A percentile compares a stretch with the other conserved stretches of the same genome.
phyloP scores from a whole-genome alignment of 2,113 vertebrate species.

The Harpagus bidentatus region DNA sequence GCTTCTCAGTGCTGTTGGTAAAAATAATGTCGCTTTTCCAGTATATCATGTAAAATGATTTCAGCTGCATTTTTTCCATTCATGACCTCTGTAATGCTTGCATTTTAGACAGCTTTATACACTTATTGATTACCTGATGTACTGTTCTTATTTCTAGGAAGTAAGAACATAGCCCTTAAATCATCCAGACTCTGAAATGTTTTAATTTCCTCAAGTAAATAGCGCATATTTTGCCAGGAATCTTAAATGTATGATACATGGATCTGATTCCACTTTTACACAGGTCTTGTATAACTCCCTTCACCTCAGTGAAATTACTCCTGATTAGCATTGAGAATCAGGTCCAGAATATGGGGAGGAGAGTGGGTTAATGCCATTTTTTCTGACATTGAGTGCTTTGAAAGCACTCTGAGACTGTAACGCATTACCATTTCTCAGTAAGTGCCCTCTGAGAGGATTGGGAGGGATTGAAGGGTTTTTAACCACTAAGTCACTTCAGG shows the following conservation, averaged over 20 bases:
- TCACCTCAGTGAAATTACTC: slow-evolving; percentile 13
- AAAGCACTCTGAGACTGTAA: slow-evolving; percentile 38
- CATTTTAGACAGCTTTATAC: slow-evolving; percentile 46
- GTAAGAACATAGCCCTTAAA: slow-evolving; percentile 34
- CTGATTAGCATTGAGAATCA: slow-evolving; percentile 11
- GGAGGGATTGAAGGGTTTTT: slow-evolving; percentile 14
- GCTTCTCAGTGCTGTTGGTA: slow-evolving; percentile 8
- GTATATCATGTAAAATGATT: slow-evolving; percentile 35
- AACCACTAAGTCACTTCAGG: neutral
- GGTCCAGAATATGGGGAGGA: neutral
- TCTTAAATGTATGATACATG: neutral
- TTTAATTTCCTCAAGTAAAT: slow-evolving; percentile 61
- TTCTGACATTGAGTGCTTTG: slow-evolving; percentile 36
- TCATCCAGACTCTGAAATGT: slow-evolving; percentile 28
- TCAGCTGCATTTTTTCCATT: slow-evolving; percentile 30
- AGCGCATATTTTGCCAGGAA: slow-evolving; percentile 45
- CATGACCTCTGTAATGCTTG: slow-evolving; percentile 22
- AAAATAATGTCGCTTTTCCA: slow-evolving; percentile 56
- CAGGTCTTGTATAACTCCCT: neutral
- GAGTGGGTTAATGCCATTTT: slow-evolving; percentile 42
- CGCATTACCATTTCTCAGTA: slow-evolving; percentile 40
- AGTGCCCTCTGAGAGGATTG: slow-evolving; percentile 42
- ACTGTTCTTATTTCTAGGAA: slow-evolving; percentile 53
- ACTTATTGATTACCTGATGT: slow-evolving; percentile 56
- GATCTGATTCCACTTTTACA: neutral